phyloP scores from a whole-genome alignment of 2,888 invertebrate genomes.

The Sphaerophoria rueppellii region DNA sequence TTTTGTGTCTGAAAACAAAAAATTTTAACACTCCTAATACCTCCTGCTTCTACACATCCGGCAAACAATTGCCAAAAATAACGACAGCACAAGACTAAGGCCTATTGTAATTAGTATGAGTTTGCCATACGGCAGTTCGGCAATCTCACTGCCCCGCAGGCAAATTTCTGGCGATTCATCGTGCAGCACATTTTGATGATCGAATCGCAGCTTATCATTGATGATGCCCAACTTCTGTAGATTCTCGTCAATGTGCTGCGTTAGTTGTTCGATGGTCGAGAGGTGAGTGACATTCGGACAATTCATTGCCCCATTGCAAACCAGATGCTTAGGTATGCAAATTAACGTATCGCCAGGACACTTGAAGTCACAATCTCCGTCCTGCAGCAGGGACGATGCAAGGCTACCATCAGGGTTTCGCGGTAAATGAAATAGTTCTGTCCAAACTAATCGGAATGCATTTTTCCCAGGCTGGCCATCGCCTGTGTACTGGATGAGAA shows the following conservation, averaged over 20 bases:
- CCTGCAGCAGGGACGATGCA: conserved; percentile 89
- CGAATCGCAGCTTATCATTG: conserved; percentile 79
- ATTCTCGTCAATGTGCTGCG: no score
- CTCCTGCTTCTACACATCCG: conserved; percentile 78
- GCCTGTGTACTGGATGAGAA: conserved; percentile 88
- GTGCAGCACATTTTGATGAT: no score
- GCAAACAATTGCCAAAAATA: conserved; percentile 80
- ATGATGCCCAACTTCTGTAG: conserved; percentile 81
- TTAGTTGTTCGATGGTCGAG: no score
- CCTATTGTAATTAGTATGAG: no score
- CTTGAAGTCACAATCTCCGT: conserved; percentile 90
- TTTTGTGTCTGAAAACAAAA: no score
- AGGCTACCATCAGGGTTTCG: conserved; percentile 91
- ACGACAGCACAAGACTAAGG: conserved; percentile 70
- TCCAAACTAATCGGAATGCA: conserved; percentile 95
- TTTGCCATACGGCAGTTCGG: conserved; percentile 74
- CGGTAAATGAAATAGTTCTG: conserved; percentile 92
- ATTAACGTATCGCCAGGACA: conserved; percentile 92
- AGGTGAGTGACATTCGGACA: no score
- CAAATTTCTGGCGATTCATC: no score
- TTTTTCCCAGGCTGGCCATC: conserved; percentile 92
- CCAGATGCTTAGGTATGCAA: conserved; percentile 91
- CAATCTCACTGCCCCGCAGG: no score
- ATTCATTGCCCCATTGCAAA: conserved; percentile 90
- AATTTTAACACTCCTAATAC: conserved; percentile 21